These are phyloP conservation scores for Ophthalmolycus amberensis DNA, from an alignment of 2,113 vertebrate species.

Conservation along the genomic window DNA sequence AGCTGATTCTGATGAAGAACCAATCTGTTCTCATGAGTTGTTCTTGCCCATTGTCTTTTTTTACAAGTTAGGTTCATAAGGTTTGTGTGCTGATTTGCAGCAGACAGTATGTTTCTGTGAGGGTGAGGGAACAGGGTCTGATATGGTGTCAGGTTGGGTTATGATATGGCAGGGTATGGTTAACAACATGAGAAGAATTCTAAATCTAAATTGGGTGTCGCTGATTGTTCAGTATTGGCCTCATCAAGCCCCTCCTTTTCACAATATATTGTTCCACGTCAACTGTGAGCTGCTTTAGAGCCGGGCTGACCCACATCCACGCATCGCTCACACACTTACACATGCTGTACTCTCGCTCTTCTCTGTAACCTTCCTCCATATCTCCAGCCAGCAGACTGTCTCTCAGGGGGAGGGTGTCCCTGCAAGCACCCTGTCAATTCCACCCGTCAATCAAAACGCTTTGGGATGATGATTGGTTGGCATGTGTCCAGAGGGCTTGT, in stretches of 20 bases:
- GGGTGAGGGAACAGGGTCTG: neutral
- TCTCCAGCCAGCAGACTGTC: constrained; percentile 65
- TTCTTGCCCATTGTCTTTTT: neutral
- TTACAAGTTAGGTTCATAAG: neutral
- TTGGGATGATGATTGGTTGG: constrained; percentile 46
- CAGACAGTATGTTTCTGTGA: neutral
- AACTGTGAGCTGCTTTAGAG: neutral
- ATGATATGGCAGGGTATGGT: neutral
- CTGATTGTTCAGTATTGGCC: neutral
- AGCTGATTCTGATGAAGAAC: too few species aligned
- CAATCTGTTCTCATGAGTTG: too few species aligned
- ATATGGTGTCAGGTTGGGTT: neutral
- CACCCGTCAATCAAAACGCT: constrained; percentile 56
- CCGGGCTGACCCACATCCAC: constrained; percentile 27
- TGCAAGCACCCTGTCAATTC: constrained; percentile 61
- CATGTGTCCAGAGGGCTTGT: constrained; percentile 52
- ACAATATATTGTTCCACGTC: neutral
- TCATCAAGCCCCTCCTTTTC: neutral
- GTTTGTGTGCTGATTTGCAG: neutral
- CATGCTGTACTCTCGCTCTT: constrained; percentile 28
- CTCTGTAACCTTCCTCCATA: constrained; percentile 49
- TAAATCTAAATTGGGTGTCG: neutral
- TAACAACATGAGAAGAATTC: neutral
- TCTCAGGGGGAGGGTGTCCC: constrained; percentile 47
- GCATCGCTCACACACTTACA: constrained; percentile 12